These are phyloP conservation scores for Alaudala cheleensis DNA, from an alignment of 2,113 vertebrate species.

Conservation along the genomic window DNA sequence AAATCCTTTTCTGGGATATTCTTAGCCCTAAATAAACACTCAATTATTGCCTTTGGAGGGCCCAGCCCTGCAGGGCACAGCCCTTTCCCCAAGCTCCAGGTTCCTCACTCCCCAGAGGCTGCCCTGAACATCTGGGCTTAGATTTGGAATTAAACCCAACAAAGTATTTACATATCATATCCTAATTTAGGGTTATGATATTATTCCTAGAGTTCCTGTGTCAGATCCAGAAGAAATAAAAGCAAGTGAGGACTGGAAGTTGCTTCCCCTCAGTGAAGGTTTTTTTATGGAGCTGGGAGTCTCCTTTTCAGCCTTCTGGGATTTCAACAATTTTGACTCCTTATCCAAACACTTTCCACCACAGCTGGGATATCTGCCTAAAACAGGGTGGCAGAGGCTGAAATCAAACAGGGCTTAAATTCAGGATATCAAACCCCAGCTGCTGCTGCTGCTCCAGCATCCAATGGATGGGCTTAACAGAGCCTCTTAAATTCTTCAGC, in stretches of 20 bases:
- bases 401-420: neutral
- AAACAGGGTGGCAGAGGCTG: neutral
- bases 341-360: neutral
- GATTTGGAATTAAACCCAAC: neutral
- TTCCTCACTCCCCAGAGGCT: neutral
- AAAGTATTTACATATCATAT: neutral
- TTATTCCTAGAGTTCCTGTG: neutral
- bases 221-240: neutral
- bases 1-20: neutral
- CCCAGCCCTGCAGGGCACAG: neutral
- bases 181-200: neutral
- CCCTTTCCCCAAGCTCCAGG: neutral
- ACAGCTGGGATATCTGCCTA: neutral
- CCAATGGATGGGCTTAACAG: neutral
- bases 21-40: neutral
- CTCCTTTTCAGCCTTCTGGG: neutral
- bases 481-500: neutral
- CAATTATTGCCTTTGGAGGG: neutral
- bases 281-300: neutral
- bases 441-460: neutral
- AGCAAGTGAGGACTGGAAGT: neutral
- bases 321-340: neutral
- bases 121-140: neutral
- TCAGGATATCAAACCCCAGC: neutral
- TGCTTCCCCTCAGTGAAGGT: neutral